phyloP scores from a whole-genome alignment of 2,797 vertebrate genomes.

The Cuculus canorus region DNA sequence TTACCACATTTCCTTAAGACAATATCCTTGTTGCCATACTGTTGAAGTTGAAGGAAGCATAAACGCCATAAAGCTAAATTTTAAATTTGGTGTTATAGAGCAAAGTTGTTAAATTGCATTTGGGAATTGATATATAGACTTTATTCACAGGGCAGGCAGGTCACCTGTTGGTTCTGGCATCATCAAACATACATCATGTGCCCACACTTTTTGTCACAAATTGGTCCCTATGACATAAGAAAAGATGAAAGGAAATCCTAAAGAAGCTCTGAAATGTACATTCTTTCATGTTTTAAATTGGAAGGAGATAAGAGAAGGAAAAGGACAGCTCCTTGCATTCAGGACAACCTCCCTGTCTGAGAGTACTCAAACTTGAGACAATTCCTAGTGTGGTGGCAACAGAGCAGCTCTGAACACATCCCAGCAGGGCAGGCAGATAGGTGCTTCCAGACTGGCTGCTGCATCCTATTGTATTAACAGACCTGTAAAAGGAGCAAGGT shows the following conservation, averaged over 20 bases:
- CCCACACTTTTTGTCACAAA: background rate
- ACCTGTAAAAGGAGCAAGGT: background rate
- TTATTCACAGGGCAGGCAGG: background rate
- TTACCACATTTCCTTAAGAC: background rate
- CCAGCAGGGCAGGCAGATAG: background rate
- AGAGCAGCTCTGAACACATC: background rate
- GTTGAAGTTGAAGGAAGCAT: background rate
- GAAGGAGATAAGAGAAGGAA: background rate
- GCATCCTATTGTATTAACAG: background rate
- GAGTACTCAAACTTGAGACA: background rate
- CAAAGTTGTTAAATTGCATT: background rate
- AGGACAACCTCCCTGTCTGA: background rate
- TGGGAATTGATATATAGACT: background rate
- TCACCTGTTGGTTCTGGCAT: background rate
- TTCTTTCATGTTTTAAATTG: background rate
- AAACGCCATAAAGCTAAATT: background rate
- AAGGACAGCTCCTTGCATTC: background rate
- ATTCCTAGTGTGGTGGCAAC: background rate
- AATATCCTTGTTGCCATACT: background rate
- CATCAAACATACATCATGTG: rapidly evolving
- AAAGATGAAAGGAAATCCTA: background rate
- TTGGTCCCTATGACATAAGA: background rate
- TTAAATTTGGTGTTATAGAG: background rate
- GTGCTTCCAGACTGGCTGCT: background rate
- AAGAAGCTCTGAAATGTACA: background rate